Evolutionary conservation across 2,888 invertebrate genomes (phyloP), one percentile per base, ranked within the genome.

Genomic region (Drosophila mercatorum): DNA sequence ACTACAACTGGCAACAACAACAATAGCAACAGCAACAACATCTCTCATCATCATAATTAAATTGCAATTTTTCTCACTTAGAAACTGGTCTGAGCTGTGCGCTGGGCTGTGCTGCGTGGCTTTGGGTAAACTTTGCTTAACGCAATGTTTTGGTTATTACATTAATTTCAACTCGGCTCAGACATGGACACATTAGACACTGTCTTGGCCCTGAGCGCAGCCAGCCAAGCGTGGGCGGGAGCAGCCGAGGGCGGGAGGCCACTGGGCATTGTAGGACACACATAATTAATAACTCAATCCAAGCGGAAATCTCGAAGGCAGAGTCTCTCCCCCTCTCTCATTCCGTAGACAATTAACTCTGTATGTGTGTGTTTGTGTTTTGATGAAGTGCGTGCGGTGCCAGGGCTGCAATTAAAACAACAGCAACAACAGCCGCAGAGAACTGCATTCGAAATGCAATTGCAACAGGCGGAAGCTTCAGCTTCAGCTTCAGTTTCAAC

Each of bases 211-310:
- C 47, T 55, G 53, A 34, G 60, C 64, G 52, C 14, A 59, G 40
- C 44, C 75, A 76, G 57, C 79, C 64, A 75, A 75, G 75, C 75
- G 75, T 75, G 63, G 63, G 73, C 36, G 34, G 60, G n/a, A 3
- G 41, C 2, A n/a, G 34, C 8, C 31, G 10, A 8, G 2, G 11
- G n/a, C 22, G 28, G 31, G 26, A 31, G 14, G 31, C 31, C 26
- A 40, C 17, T 49, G 49, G 17, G 31, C 3, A 59, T 59, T 17
- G 59, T 59, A 49, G 40, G 49, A 73, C 56, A 67, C 55, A 81
- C 79, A 90, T 83, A 89, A 91, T 91, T 90, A 90, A 89, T 91
- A 87, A 83, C 90, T 89, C 85, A 89, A 91, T 89, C 83, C 85
- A 82, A 88, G 90, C 88, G 89, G 80, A 90, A 91, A 91, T 87